Evolutionary conservation across 2,113 vertebrate species (phyloP), one percentile per base, ranked within the genome.

Genomic region (Lycaon pictus): DNA sequence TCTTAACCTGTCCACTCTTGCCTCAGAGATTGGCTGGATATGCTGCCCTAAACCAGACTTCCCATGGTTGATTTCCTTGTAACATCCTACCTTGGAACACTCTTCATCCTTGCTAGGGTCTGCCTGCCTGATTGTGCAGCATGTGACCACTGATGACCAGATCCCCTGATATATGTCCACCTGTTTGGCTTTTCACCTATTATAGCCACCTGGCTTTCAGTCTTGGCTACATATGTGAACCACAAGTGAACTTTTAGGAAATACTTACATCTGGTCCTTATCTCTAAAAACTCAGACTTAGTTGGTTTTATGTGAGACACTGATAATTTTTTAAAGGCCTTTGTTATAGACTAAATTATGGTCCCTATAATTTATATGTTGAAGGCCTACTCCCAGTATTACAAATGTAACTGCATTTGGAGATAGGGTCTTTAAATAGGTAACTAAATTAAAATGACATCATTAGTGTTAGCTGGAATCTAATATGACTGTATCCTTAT

Each of bases 401-500:
- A 86, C 65, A 92, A 85, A 77, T 77, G 58, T 92, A 65, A 76
- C 37, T 92, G 9, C 63, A 69, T 86, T 89, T 86, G 51, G 72
- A 86, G 60, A 82, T 0, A 29, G 8, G 5, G 25, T 79, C n/a
- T 90, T 91, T 79, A 87, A 90, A 72, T 43, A 83, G 20, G 8
- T 84, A 90, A 88, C 32, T 92, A 85, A 84, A 17, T 82, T 93
- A 60, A 89, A 92, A 92, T 74, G n/a, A 94, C 7, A 25, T 65
- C 35, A 56, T 56, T 63, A 51, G 4, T 10, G 35, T 91, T n/a
- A 29, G 10, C 27, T 7, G 15, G 27, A 83, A 77, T 53, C 20
- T 51, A 94, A 60, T 74, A 80, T 51, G 22, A 90, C 79, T 43
- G 8, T 63, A 58, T 67, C 76, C 25, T 96, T 92, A 62, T n/a